These are phyloP conservation scores for Lepeophtheirus nordmannii DNA, from an alignment of 2,888 invertebrate species.

Conservation along the genomic window DNA sequence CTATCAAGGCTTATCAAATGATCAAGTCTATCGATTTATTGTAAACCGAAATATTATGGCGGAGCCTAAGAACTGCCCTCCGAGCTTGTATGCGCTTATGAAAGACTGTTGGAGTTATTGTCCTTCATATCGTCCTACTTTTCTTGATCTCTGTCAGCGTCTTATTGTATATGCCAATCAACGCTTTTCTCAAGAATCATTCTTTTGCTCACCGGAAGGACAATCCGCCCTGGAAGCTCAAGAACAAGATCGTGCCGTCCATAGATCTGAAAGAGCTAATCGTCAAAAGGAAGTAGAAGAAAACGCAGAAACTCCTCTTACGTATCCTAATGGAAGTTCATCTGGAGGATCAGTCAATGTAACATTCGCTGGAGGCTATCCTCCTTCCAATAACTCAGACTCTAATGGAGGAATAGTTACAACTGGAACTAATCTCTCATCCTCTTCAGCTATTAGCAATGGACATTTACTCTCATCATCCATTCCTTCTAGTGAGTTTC, in stretches of 20 bases:
- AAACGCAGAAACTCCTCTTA: background rate
- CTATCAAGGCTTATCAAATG: constrained; percentile 55
- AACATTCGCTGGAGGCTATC: background rate
- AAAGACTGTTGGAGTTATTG: constrained; percentile 77
- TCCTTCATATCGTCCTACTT: constrained; percentile 60
- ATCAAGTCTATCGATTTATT: constrained; percentile 47
- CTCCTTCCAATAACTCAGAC: too few species aligned
- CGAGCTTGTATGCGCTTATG: constrained; percentile 79
- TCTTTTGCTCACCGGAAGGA: constrained; percentile 29
- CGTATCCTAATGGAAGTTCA: constrained; percentile 3
- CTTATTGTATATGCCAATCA: constrained; percentile 32
- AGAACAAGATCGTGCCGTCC: constrained; percentile 22
- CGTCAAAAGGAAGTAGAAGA: constrained; percentile 8
- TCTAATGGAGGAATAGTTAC: background rate
- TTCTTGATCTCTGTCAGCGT: constrained; percentile 49
- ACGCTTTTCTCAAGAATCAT: constrained; percentile 33
- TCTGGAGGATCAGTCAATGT: background rate
- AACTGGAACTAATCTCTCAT: too few species aligned
- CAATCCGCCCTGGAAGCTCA: constrained; percentile 20
- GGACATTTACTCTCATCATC: too few species aligned
- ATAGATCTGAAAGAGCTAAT: constrained; percentile 24
- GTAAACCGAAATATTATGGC: constrained; percentile 86
- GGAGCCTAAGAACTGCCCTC: constrained; percentile 85
- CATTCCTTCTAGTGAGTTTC: background rate
- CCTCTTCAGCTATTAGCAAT: too few species aligned